Evolutionary conservation across 2,113 vertebrate species (phyloP).

Genomic region (Aspiorhynchus laticeps): DNA sequence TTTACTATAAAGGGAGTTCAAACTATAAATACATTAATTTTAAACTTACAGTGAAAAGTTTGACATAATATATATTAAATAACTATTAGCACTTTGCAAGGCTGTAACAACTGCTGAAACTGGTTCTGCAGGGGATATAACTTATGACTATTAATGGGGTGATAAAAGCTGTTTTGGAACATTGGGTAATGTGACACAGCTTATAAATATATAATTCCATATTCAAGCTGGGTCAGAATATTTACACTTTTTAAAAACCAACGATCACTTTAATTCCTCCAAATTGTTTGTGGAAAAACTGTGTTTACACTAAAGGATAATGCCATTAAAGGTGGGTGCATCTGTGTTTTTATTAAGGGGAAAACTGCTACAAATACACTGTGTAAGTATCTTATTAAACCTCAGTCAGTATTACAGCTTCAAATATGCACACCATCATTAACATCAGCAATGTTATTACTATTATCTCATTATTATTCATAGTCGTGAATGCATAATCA

Average conservation of each 20-base stretch:
- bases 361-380: slow-evolving; percentile 67
- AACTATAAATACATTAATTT: background rate
- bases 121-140: too few species aligned
- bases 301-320: background rate
- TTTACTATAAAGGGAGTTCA: background rate
- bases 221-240: background rate
- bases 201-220: background rate
- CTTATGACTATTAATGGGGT: background rate
- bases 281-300: background rate
- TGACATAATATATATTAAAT: background rate
- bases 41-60: background rate
- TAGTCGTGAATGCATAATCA: slow-evolving; percentile 50
- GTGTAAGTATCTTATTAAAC: slow-evolving; percentile 63
- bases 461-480: slow-evolving; percentile 42
- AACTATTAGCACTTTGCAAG: background rate
- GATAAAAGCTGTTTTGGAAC: background rate
- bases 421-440: slow-evolving; percentile 54
- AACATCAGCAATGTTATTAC: slow-evolving; percentile 53
- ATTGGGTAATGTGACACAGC: background rate
- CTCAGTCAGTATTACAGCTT: slow-evolving; percentile 61
- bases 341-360: slow-evolving; percentile 64
- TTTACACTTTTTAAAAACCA: background rate
- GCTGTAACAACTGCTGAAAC: background rate
- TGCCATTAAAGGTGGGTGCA: slow-evolving; percentile 18
- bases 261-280: background rate